Conservation (phyloP, 2,888 invertebrate genomes). For the Diadegma fenestrale region DNA sequence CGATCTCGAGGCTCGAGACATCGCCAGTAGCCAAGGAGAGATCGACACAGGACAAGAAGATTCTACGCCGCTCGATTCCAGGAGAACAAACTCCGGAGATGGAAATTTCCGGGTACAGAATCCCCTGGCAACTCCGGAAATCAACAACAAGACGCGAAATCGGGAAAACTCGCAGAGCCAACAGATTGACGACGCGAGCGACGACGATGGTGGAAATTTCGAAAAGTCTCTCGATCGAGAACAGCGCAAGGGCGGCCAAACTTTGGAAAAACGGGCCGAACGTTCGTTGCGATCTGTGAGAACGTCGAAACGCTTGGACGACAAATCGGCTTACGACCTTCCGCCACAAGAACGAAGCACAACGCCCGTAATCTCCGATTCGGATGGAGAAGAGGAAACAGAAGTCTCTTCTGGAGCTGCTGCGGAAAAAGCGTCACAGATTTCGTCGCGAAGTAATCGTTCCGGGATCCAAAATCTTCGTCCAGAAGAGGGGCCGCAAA, state of each 20-base stretch:
- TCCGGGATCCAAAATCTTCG: neutral
- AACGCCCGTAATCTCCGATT: conserved; percentile 34
- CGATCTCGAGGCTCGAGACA: neutral
- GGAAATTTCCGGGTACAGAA: neutral
- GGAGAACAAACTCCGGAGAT: neutral
- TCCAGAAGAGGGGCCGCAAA: neutral
- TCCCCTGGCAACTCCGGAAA: neutral
- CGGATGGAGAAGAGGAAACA: conserved; percentile 35
- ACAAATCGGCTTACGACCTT: conserved; percentile 62
- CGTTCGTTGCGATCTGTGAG: neutral
- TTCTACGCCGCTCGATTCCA: neutral
- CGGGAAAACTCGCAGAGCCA: conserved; percentile 8
- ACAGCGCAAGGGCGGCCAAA: neutral
- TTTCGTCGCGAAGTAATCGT: neutral
- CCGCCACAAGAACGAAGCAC: conserved; percentile 60
- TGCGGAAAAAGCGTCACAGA: neutral
- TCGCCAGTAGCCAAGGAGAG: neutral
- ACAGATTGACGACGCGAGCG: conserved; percentile 35
- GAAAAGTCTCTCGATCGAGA: neutral
- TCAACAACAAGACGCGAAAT: neutral
- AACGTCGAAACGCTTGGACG: conserved; percentile 11
- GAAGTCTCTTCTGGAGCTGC: neutral
- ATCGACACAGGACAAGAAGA: neutral
- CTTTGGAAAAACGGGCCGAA: neutral
- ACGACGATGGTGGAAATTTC: conserved; percentile 1